phyloP scores from a whole-genome alignment of 2,113 vertebrate species.

The Perognathus longimembris region DNA sequence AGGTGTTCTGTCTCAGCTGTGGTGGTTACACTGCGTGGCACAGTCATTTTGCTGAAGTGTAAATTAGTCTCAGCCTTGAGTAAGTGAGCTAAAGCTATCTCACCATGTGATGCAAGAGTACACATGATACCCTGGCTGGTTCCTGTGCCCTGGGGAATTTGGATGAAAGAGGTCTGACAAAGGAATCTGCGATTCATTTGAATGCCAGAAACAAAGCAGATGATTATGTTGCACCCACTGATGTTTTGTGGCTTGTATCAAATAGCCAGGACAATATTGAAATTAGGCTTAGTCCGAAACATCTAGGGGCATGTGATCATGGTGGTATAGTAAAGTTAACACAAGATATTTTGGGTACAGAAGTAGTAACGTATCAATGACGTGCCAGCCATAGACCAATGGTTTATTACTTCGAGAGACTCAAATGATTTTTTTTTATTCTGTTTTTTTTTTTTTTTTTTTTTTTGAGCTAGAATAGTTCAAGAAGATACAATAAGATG shows the following conservation, averaged over 20 bases:
- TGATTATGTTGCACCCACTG: not conserved
- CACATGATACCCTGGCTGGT: not conserved
- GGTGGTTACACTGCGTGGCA: not conserved
- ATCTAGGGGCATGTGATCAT: not conserved
- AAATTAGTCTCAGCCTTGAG: slow-evolving; percentile 7
- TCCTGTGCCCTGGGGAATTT: not conserved
- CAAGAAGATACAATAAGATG: not conserved
- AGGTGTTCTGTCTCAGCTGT: slow-evolving; percentile 4
- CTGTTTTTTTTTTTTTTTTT: not conserved
- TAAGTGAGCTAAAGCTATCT: not conserved
- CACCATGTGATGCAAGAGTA: not conserved
- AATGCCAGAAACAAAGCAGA: not conserved
- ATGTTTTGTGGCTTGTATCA: not conserved
- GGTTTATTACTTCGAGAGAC: not conserved
- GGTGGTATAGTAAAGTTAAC: not conserved
- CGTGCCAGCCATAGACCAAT: not conserved
- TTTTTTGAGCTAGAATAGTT: slow-evolving; percentile 1
- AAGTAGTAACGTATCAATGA: not conserved
- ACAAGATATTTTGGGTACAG: not conserved
- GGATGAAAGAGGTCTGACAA: not conserved
- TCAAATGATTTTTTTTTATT: slow-evolving; percentile 35
- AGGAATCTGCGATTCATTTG: not conserved
- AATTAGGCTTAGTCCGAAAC: slow-evolving; percentile 21
- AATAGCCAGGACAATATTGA: not conserved
- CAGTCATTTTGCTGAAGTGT: not conserved